Conservation (phyloP, 1,140 invertebrate genomes). For the Chrysoperla carnea region DNA sequence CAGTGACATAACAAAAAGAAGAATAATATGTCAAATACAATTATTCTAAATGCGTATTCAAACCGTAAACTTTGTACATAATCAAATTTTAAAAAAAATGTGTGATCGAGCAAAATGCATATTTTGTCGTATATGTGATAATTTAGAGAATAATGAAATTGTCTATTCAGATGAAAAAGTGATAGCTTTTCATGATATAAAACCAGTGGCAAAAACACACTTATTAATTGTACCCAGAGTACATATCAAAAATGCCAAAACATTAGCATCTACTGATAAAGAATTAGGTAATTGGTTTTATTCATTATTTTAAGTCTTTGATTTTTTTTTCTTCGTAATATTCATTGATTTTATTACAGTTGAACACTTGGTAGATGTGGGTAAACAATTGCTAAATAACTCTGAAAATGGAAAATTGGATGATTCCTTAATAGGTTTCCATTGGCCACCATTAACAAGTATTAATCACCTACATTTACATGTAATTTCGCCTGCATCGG, state of each 20-base stretch:
- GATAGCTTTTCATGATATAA: constrained; percentile 67
- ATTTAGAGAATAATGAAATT: constrained; percentile 33
- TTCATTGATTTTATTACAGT: constrained; percentile 27
- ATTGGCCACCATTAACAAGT: constrained; percentile 79
- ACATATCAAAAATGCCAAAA: constrained; percentile 58
- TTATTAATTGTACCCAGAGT: constrained; percentile 60
- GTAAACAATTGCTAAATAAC: constrained; percentile 28
- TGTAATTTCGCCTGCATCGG: constrained; percentile 57
- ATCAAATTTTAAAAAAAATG: background rate
- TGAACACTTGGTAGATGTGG: constrained; percentile 37
- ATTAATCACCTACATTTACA: constrained; percentile 78
- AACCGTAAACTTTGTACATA: too few relatives aligned
- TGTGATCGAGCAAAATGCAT: constrained; percentile 27
- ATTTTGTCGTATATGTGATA: constrained; percentile 52
- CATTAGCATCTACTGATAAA: constrained; percentile 40
- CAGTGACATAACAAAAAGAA: too few relatives aligned
- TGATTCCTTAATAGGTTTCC: constrained; percentile 62
- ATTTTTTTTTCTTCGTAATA: constrained; percentile 2
- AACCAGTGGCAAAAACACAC: constrained; percentile 64
- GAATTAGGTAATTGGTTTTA: constrained; percentile 30
- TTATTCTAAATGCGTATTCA: too few relatives aligned
- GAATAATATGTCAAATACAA: too few relatives aligned
- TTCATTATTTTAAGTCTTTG: background rate
- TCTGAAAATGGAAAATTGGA: constrained; percentile 26
- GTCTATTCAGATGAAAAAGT: constrained; percentile 55